These are phyloP conservation scores for Xiphophorus maculatus DNA, from an alignment of 2,113 vertebrate genomes.

Conservation along the genomic window DNA sequence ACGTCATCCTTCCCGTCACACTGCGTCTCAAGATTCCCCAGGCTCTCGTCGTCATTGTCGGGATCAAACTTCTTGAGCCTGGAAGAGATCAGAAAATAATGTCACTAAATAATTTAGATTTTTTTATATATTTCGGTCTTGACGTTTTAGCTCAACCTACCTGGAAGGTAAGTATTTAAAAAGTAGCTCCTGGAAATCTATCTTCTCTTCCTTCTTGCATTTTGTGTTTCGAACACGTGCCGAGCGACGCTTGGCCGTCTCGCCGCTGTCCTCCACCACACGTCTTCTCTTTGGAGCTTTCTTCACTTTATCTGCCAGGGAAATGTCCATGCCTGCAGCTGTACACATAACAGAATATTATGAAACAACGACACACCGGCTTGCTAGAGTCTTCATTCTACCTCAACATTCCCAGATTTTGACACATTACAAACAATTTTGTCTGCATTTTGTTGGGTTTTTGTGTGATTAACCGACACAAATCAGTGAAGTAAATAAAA, in stretches of 20 bases:
- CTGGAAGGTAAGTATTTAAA: constrained; percentile 95
- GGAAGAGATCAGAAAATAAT: constrained; percentile 14
- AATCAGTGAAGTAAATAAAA: no score
- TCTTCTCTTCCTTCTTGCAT: constrained; percentile 97
- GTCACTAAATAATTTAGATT: not conserved
- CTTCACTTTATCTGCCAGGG: constrained; percentile 88
- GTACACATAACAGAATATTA: not conserved
- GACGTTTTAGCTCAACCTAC: constrained; percentile 59
- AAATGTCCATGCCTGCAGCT: constrained; percentile 80
- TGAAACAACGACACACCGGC: not conserved
- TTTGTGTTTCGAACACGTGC: constrained; percentile 96
- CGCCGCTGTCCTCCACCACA: constrained; percentile 87
- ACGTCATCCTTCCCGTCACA: constrained; percentile 85
- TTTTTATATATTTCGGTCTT: not conserved
- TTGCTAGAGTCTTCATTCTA: no score
- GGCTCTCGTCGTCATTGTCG: constrained; percentile 92
- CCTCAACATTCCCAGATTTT: no score
- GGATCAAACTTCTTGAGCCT: constrained; percentile 93
- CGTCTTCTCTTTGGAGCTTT: constrained; percentile 93
- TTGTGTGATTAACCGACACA: no score
- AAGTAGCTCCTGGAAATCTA: constrained; percentile 96
- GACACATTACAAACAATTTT: no score
- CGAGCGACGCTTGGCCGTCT: constrained; percentile 94
- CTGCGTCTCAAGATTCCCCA: constrained; percentile 87
- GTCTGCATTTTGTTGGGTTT: no score